Percentiles rank a stretch among this genome's conserved stretches.
Evolutionary conservation across 2,797 vertebrate genomes (phyloP).

Genomic region (Megalops cyprinoides): DNA sequence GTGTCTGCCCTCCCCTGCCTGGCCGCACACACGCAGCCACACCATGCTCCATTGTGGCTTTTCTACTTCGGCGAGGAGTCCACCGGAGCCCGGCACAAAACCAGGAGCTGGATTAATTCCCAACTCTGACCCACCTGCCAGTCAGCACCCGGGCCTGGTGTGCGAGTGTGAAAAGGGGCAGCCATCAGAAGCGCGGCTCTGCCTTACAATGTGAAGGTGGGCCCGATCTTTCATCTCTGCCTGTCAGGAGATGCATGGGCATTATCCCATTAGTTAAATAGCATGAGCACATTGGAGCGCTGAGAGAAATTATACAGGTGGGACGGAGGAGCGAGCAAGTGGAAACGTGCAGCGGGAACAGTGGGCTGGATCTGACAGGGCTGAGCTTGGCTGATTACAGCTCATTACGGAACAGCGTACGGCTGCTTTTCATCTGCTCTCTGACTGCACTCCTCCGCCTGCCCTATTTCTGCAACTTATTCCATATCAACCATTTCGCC

Average conservation of each 20-base stretch:
- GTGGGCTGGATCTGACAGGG: too few relatives aligned
- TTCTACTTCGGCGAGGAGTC: not conserved
- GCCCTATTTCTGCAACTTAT: not conserved
- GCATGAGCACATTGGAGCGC: not conserved
- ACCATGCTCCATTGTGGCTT: not conserved
- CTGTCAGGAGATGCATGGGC: too few relatives aligned
- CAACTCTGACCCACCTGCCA: not conserved
- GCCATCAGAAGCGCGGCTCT: not conserved
- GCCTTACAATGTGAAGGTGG: not conserved
- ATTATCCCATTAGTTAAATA: not conserved
- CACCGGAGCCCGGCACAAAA: not conserved
- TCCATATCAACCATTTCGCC: not conserved
- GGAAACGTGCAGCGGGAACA: not conserved
- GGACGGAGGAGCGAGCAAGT: not conserved
- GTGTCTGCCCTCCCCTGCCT: slow-evolving; percentile 50
- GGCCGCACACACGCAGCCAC: slow-evolving; percentile 32
- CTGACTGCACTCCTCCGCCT: too few relatives aligned
- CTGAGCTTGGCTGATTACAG: not conserved
- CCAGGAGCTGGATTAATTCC: not conserved
- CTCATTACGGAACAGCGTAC: not conserved
- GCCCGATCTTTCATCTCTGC: too few relatives aligned
- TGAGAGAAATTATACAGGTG: not conserved
- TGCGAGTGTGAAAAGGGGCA: not conserved
- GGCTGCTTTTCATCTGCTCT: not conserved
- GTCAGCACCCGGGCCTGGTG: not conserved